These are phyloP conservation scores for Sphaeramia orbicularis DNA, from an alignment of 2,797 vertebrate species.

Conservation along the genomic window DNA sequence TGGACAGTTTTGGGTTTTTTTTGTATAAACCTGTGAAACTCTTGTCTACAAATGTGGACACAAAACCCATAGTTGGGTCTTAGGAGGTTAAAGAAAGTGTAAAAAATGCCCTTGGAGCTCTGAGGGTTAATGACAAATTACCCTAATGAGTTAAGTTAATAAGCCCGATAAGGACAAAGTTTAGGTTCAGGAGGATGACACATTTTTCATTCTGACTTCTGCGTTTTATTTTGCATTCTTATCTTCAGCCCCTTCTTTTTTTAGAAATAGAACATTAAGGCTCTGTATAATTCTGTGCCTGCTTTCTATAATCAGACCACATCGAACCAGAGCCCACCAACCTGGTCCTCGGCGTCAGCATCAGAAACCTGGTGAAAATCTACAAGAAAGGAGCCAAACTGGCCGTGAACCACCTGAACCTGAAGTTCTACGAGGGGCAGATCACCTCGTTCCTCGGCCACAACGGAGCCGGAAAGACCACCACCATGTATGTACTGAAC, in stretches of 20 bases:
- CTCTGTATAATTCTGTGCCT: neutral
- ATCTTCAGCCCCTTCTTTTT: too few relatives aligned
- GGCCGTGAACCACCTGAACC: slow-evolving; percentile 90
- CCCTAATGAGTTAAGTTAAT: slow-evolving; percentile 32
- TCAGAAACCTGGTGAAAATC: slow-evolving; percentile 90
- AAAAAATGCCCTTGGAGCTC: too few relatives aligned
- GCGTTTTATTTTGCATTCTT: too few relatives aligned
- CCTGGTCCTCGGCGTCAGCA: slow-evolving; percentile 85
- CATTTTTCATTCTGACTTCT: neutral
- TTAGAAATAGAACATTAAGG: neutral
- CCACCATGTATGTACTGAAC: slow-evolving; percentile 89
- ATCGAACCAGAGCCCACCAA: slow-evolving; percentile 86
- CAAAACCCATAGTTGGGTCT: too few relatives aligned
- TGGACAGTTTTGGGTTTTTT: too few relatives aligned
- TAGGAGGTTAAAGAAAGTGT: too few relatives aligned
- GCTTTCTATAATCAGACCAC: slow-evolving; percentile 75
- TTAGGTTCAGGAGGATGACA: slow-evolving; percentile 13
- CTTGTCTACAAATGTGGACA: too few relatives aligned
- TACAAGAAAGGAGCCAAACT: slow-evolving; percentile 86
- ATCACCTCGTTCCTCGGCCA: slow-evolving; percentile 95
- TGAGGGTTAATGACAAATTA: slow-evolving; percentile 34
- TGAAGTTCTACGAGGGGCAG: slow-evolving; percentile 93
- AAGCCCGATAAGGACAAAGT: slow-evolving; percentile 8
- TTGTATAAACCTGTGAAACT: too few relatives aligned
- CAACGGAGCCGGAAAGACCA: slow-evolving; percentile 94